Evolutionary conservation across 2,888 invertebrate genomes (phyloP), one percentile per base, ranked within the genome.

Genomic region (Megaustenia siamemsis): DNA sequence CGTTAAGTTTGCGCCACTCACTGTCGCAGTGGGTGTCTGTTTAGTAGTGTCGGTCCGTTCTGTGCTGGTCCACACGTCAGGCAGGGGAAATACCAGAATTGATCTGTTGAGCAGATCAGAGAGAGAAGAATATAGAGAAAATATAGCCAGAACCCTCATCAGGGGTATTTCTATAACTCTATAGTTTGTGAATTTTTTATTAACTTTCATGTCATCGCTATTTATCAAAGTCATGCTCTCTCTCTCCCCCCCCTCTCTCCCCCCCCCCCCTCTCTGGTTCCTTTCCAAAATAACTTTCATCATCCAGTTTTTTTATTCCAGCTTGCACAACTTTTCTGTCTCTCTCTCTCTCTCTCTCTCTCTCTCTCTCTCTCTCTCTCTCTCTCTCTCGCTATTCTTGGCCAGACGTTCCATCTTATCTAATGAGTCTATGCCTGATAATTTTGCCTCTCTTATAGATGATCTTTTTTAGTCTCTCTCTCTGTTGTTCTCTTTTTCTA

Each of bases 291-390:
- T 24, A 15, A 5, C 21, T 69, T 69, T n/a, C n/a, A 4, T 24
- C 21, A 12, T 4, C 32, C 6, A 6, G 12, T 4, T 28, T n/a
- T 5, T 69, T n/a, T 60, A 60, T 32, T 69, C 69, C 32, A 38
- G 12, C 32, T 5, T 8, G 8, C 8, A n/a, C 24, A 15, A 24
- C 28, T 12, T 73, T 28, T 73, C 71, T 40, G 8, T 73, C 71
- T 73, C 71, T 73, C 40, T 73, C 45, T 73, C 71, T 32, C 76
- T 76, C 53, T 76, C 76, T 76, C 76, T 53, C 53, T 53, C 32
- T 76, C 49, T 76, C 49, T 76, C 76, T 76, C 76, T n/a, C 10
- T n/a, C 32, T 53, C 28, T 53, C 24, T 53, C 28, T 53, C 53
- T 28, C 28, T 32, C 5, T 53, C 4, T 60, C n/a, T 18, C 49